phyloP scores from a whole-genome alignment of 2,797 vertebrate species.

The Dendrocincla tyrannina region DNA sequence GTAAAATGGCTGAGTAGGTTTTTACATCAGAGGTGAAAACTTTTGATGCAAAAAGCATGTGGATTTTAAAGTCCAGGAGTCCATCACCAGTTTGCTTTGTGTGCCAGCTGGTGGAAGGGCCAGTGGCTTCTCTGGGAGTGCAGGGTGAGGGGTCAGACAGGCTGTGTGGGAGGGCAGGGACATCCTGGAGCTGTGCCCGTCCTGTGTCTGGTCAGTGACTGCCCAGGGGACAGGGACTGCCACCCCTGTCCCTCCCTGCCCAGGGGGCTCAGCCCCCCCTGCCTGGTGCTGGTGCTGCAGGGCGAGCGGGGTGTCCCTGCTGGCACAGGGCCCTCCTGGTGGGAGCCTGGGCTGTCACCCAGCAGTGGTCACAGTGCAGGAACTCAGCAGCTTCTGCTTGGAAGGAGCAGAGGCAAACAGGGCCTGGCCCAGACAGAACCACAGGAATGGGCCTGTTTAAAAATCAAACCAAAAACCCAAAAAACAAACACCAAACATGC shows the following conservation, averaged over 20 bases:
- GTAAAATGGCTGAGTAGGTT: not conserved
- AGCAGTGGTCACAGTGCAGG: not conserved
- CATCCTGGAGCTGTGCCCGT: not conserved
- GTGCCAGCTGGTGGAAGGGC: not conserved
- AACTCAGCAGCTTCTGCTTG: not conserved
- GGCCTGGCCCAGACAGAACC: not conserved
- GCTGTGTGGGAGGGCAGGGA: not conserved
- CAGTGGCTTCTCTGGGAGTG: not conserved
- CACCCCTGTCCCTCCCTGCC: not conserved
- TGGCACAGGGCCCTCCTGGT: too few species aligned
- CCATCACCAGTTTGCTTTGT: not conserved
- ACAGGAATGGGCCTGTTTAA: not conserved
- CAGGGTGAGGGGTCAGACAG: not conserved
- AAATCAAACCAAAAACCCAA: not conserved
- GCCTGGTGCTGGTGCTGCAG: fast-evolving
- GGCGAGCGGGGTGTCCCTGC: not conserved
- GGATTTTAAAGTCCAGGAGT: not conserved
- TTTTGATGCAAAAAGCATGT: not conserved
- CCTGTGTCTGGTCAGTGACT: not conserved
- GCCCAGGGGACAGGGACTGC: not conserved
- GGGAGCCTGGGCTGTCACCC: not conserved
- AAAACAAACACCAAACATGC: not conserved
- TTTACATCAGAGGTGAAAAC: not conserved
- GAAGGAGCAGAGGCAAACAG: not conserved
- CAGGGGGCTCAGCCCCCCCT: not conserved